Base-by-base conservation (phyloP, 2,888 invertebrate species). In the Megaustenia siamemsis region DNA sequence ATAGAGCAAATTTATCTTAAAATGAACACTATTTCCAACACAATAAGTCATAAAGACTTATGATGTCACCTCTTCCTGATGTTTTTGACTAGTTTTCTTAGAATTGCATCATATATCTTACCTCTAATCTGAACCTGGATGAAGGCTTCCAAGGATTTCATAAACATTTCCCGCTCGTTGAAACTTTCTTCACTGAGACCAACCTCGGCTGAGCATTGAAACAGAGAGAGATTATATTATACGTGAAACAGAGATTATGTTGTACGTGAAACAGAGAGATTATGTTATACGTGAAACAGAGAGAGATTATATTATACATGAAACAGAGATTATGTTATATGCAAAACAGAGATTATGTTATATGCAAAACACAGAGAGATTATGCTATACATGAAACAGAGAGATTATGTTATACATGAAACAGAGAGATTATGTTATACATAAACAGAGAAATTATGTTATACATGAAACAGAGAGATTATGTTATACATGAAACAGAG, bases 131-230 rank as follows among this genome's bases (percentile, higher is more conserved):
- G 83, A 28, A 89, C 88, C 56, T 89, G 89, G 49, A 95, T 93
- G 86, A 93, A 93, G 3, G 84, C 56, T 82, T 94, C 92, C 43
- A 95, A 88, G 32, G 94, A 93, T 10, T 88, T 85, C 28, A 94
- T 89, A 73, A 95, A 89, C 45, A 89, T 87, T 35, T 91, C 87
- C 71, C 92, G 87, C 28, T 89, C 90, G 40, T 88, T 73, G 10
- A 90, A 68, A 63, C 93, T 89, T 3, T 82, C 76, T 8, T 86
- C 84, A 32, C 86, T 89, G n/a, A 91, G 90, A 43, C 88, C 90
- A 88, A 92, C 92, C 77, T 93, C 93, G 63, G 85, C 93, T 93
- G 87, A 4, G 86, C 84, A 76, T 15, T 45, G 49, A 45, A 73
- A 71, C 15, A 49, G 35, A 32, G 15, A 49, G 4, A 49, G 1